Percentiles rank a stretch among this genome's conserved stretches.
Evolutionary conservation across 1,140 invertebrate genomes (phyloP).

Genomic region (Zophobas morio): DNA sequence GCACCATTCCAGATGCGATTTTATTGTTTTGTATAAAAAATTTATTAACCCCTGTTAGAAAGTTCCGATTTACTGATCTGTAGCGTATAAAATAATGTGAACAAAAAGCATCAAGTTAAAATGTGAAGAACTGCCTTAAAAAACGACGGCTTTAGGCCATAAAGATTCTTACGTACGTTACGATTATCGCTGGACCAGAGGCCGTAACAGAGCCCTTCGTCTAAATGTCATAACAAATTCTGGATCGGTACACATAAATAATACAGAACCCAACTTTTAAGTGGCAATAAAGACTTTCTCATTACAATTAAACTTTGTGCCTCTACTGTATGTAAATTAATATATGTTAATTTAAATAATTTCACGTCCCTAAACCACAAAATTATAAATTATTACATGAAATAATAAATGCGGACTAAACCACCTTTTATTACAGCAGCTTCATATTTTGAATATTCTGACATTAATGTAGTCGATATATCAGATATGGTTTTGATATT

Average conservation of each 20-base stretch:
- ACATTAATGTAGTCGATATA: no score
- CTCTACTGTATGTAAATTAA: no score
- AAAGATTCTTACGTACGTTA: constrained; percentile 14
- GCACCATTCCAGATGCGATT: constrained; percentile 1
- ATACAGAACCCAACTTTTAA: background rate
- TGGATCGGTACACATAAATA: constrained; percentile 1
- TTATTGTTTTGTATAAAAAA: constrained; percentile 9
- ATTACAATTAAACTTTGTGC: background rate
- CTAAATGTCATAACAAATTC: background rate
- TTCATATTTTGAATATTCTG: no score
- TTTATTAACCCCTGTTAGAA: constrained; percentile 9
- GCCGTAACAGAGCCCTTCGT: constrained; percentile 4
- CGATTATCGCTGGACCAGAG: constrained; percentile 13
- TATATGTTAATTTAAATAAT: no score
- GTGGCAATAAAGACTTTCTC: background rate
- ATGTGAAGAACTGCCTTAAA: constrained; percentile 2
- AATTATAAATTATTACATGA: no score
- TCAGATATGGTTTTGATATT: no score
- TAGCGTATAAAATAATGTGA: constrained; percentile 5
- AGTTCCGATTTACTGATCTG: constrained; percentile 1
- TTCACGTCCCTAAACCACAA: no score
- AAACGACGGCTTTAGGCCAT: background rate
- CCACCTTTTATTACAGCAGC: no score
- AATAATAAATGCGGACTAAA: no score
- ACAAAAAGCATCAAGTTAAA: constrained; percentile 12